Evolutionary conservation across 2,113 vertebrate genomes (phyloP), one percentile per base, ranked within the genome.

Genomic region (Hippocampus zosterae): DNA sequence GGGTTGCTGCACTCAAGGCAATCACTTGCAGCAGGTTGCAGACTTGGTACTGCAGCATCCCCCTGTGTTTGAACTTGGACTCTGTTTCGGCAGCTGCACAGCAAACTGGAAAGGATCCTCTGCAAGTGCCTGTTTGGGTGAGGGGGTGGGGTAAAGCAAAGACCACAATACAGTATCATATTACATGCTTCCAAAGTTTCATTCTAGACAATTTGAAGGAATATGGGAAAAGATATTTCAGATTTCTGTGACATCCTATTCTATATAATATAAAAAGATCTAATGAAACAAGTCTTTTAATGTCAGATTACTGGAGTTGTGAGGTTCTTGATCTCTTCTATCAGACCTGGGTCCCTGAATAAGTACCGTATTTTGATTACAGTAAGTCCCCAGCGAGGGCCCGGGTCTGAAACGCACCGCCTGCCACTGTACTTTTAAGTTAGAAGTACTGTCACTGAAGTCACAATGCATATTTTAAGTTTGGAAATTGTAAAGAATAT

Each of bases 31-130:
- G 53, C 88, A 92, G 29, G 74, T 5, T 27, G 84, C 63, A 71
- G 82, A 85, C 25, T 57, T 25, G 55, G 89, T 72, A 61, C 91
- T 87, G 80, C 91, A 94, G 89, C 91, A 90, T 9, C 85, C 83
- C 81, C 80, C 71, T 3, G 88, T 77, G 88, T 23, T 1, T 15
- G 85, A 68, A 73, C 72, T 53, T 18, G 63, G 63, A 46, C 63
- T 25, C 0, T 62, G 72, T 66, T 68, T 74, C 1, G 15, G 57
- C 61, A 72, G 66, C 19, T 1, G 66, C 67, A 88, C 84, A 37
- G 81, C 80, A 69, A 95, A 76, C 79, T 93, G 85, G 55, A 95
- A 96, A 15, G 94, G 95, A 83, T 95, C 91, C 40, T 81, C 77
- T 23, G 60, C 61, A 50, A 57, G 33, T 1, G 67, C 73, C 92